Evolutionary conservation across 2,888 invertebrate species (phyloP).

Genomic region (Coleophora flavipennella): DNA sequence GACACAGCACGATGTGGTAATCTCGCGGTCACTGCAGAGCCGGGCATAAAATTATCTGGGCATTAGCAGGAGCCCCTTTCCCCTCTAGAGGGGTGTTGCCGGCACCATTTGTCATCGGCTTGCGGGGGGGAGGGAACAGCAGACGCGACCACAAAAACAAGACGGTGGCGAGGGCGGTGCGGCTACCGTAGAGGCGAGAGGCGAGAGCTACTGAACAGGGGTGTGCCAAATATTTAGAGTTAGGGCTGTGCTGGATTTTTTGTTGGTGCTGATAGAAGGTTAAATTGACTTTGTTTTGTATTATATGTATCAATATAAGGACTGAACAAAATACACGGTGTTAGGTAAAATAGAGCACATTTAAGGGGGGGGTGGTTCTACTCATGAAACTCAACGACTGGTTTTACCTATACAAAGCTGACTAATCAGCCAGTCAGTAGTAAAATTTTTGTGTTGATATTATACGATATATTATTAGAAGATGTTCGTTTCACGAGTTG

Average conservation of each 20-base stretch:
- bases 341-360: no score
- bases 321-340: no score
- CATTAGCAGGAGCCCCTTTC: conserved; percentile 45
- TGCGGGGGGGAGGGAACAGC: conserved; percentile 45
- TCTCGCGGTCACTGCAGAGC: conserved; percentile 57
- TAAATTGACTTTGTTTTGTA: no score
- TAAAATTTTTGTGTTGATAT: no score
- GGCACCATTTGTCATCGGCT: conserved; percentile 70
- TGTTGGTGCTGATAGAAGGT: no score
- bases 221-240: conserved; percentile 16
- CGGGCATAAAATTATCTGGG: conserved; percentile 66
- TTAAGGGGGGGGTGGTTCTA: no score
- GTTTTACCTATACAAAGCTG: no score
- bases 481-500: no score
- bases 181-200: conserved; percentile 36
- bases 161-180: conserved; percentile 56
- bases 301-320: no score
- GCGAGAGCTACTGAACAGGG: conserved; percentile 40
- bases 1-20: conserved; percentile 51
- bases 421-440: no score
- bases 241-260: not conserved
- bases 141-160: conserved; percentile 71
- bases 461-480: no score
- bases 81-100: conserved; percentile 44
- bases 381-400: no score